Evolutionary conservation across 2,797 vertebrate species (phyloP), one percentile per base, ranked within the genome.

Genomic region (Oreochromis grahami): DNA sequence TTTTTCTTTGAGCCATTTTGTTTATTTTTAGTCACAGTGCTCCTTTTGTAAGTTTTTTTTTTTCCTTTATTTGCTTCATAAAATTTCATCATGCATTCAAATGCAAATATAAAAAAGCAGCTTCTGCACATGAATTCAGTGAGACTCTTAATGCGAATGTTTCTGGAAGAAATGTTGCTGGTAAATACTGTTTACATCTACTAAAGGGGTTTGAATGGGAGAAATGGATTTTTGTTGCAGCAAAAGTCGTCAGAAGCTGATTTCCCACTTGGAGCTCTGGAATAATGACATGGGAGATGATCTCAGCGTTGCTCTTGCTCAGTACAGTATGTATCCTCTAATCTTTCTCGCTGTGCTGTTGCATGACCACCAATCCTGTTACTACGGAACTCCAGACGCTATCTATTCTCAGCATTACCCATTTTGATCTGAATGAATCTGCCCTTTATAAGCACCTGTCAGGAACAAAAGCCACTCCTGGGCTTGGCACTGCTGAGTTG

Each of bases 301-400:
- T 94, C 93, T 94, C 95, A 92, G 92, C 95, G 88, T 93, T 93
- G 91, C 94, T 93, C 94, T 94, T 95, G 94, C 94, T 94, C 95
- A 94, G 94, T 90, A 95, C 96, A 96, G 96, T 97, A 97, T 96
- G 96, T 97, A 97, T 96, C 93, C 92, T 95, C 96, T 95, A 94
- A 95, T 95, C 94, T 93, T 95, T 94, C 95, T 95, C 92, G 91
- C 95, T 96, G 96, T 95, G 95, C 96, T 95, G 96, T 96, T 97
- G 96, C 96, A 97, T 97, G 96, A 96, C 88, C 93, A 87, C 94
- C 94, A 92, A 92, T 93, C 92, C 93, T 93, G 87, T 94, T 93
- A 85, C 91, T 79, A 60, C 56, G 77, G 88, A 92, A 78, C 83
- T 80, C 84, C 77, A 83, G 81, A 82, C 86, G 79, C 82, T 79